Evolutionary conservation across 2,113 vertebrate species (phyloP).

Genomic region (Enhydra lutris): DNA sequence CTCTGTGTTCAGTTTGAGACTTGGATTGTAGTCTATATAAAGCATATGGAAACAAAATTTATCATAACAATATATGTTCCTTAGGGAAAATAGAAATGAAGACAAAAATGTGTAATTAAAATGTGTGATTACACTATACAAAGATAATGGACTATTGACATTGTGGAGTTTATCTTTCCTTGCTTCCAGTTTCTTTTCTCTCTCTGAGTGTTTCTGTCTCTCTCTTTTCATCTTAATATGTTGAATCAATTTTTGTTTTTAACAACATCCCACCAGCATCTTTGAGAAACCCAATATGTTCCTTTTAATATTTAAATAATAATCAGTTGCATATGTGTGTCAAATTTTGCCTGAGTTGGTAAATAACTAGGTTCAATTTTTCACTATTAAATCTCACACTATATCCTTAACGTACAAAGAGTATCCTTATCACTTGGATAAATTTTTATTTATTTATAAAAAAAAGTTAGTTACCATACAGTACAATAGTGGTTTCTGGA

Average conservation of each 20-base stretch:
- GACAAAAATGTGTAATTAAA: not conserved
- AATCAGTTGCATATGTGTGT: not conserved
- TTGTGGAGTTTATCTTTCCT: not conserved
- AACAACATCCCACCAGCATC: not conserved
- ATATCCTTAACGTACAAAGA: not conserved
- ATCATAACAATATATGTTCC: not conserved
- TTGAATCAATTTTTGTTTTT: not conserved
- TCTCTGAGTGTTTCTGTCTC: not conserved
- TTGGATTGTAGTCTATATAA: not conserved
- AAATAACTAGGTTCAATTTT: not conserved
- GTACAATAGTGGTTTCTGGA: too few relatives aligned
- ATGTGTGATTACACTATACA: not conserved
- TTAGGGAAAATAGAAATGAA: not conserved
- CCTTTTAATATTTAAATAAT: not conserved
- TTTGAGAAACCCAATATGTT: not conserved
- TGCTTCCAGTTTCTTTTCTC: not conserved
- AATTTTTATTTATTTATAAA: too few relatives aligned
- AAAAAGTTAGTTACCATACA: too few relatives aligned
- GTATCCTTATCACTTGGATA: not conserved
- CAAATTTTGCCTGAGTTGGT: not conserved
- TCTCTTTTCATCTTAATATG: not conserved
- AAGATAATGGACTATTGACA: not conserved
- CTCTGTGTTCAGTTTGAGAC: not conserved
- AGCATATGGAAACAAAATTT: not conserved
- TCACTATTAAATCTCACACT: not conserved